phyloP scores from a whole-genome alignment of 2,797 vertebrate genomes.

The Toxotes lorentzi region DNA sequence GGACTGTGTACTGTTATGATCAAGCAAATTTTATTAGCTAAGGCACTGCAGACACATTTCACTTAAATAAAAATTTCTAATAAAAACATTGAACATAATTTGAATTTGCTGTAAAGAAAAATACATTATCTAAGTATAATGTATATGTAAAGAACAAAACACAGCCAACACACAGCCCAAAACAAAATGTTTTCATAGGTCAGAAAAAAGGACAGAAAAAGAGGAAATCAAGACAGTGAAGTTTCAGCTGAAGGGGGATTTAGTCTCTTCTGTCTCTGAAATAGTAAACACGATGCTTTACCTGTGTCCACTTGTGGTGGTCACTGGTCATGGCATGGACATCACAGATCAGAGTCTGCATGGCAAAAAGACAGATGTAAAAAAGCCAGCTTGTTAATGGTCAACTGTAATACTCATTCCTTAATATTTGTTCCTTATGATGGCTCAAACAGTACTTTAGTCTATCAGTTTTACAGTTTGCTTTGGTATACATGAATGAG shows the following conservation, averaged over 20 bases:
- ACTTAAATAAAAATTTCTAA: neutral
- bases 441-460: neutral
- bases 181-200: neutral
- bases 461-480: neutral
- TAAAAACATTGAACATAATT: neutral
- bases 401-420: neutral
- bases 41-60: neutral
- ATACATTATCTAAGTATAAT: neutral
- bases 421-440: no score
- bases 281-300: slow-evolving; percentile 62
- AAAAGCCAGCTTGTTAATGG: neutral
- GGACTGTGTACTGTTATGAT: neutral
- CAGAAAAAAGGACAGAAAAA: neutral
- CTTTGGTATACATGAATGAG: neutral
- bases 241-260: neutral
- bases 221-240: neutral
- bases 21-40: neutral
- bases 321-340: slow-evolving; percentile 99
- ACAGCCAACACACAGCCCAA: no score
- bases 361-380: slow-evolving; percentile 5
- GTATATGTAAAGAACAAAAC: neutral
- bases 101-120: neutral
- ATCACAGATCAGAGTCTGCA: slow-evolving; percentile 93
- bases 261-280: neutral
- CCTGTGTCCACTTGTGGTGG: slow-evolving; percentile 99